Evolutionary conservation across 2,888 invertebrate genomes (phyloP), one percentile per base, ranked within the genome.

Genomic region (Cataglyphis cursor): DNA sequence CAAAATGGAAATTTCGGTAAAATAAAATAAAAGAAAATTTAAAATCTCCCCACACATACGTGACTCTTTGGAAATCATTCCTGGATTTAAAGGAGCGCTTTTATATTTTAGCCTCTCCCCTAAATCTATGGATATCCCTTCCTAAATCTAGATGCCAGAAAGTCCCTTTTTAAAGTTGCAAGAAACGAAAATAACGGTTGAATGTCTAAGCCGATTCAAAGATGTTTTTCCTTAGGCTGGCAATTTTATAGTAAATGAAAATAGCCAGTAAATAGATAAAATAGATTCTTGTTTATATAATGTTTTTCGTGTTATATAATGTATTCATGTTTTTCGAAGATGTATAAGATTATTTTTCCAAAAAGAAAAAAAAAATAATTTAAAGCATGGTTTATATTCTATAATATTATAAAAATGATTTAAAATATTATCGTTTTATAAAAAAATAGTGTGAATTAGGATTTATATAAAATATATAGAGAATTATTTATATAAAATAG

Each of bases 1-100:
- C 21, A 21, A 18, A 41, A 38, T 38, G 38, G 9, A 38, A 72
- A 38, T 72, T 10, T 57, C 8, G 24, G 18, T 54, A 72, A 72
- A 18, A 70, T 15, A 70, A 31, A 59, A 15, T 54, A 72, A 72
- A 18, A 54, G 9, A 70, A 21, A 59, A 15, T 28, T 59, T 15
- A 6, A 1, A 72, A 54, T 72, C 51, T n/a, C 24, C 38, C 24
- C 38, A 21, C 21, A 6, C 31, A 35, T 0, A 35, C 31, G 31
- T 6, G 15, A 31, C 38, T 21, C 38, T 72, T 51, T 41, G 1
- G 18, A 12, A 72, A 18, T 57, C 24, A 72, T 38, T 6, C 8
- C 24, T 12, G 24, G 18, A 57, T 72, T 38, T 72, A 38, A 38
- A 24, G 18, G 9, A 21, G 5, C 35, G 31, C 8, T n/a, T 51